Evolutionary conservation across 2,113 vertebrate species (phyloP), one percentile per base, ranked within the genome.

Genomic region (Corvus hawaiiensis): DNA sequence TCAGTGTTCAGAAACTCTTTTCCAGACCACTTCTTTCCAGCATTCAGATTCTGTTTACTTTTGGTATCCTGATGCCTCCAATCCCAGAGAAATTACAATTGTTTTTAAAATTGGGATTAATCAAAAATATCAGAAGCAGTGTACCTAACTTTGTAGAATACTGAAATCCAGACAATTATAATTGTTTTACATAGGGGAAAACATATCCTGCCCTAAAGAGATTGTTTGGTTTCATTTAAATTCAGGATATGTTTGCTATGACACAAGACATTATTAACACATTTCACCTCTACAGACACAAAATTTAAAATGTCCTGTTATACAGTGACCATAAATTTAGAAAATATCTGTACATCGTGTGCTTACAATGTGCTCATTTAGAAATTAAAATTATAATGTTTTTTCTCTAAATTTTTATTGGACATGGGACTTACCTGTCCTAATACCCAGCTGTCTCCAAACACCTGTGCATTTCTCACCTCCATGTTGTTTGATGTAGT

Each of bases 401-500:
- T 76, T 91, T 72, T 56, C 54, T 16, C 26, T 44, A n/a, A 4
- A 21, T 59, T 71, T 61, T 85, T 67, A 19, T 46, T 28, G 41
- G 23, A 73, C 44, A 7, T 67, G 52, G 11, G 33, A 95, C 97
- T 96, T 97, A 99, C 99, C 98, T 99, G 99, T 85, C 99, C 99
- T 95, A 99, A 97, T 35, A 99, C 97, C 99, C 99, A 99, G 94
- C 99, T 99, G 90, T 99, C 98, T 97, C 99, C 99, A 97, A 99
- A 99, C 51, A 99, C 98, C 96, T 99, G 99, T 35, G 99, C 98
- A 76, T 99, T 99, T 98, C 98, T 99, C 94, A 99, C 99, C 97
- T 99, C 99, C 98, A 99, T 98, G 96, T 99, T 99, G 96, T 98
- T 99, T 59, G 99, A 99, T 63, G 99, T 99, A 82, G 99, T 99